Percentiles rank a stretch among this genome's conserved stretches.
These are phyloP conservation scores for Tinamus guttatus DNA, from an alignment of 2,113 vertebrate genomes.

Conservation along the genomic window DNA sequence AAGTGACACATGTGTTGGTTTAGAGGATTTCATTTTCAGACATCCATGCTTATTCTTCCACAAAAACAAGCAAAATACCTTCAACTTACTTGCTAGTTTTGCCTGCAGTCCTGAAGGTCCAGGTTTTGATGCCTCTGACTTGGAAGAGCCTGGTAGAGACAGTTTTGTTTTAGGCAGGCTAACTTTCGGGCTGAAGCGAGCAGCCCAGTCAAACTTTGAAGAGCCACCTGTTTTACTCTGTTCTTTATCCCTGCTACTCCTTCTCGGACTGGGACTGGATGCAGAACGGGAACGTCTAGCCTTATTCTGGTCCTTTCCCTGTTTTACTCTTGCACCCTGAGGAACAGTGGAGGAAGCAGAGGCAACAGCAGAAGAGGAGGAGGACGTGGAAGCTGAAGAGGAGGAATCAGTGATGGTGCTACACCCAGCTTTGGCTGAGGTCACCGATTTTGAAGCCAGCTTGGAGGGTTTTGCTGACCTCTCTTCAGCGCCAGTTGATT, in stretches of 20 bases:
- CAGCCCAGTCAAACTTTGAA: conserved; percentile 99
- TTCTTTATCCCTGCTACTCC: conserved; percentile 97
- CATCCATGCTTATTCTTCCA: background rate
- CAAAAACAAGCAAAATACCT: background rate
- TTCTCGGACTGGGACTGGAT: conserved; percentile 95
- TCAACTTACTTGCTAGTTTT: conserved; percentile 97
- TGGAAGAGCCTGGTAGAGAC: conserved; percentile 97
- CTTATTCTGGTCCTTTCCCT: conserved; percentile 98
- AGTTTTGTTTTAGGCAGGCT: conserved; percentile 99
- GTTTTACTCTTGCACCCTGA: conserved; percentile 95
- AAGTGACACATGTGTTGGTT: background rate
- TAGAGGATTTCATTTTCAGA: background rate
- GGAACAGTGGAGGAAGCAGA: conserved; percentile 89
- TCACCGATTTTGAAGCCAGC: conserved; percentile 99
- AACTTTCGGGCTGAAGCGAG: conserved; percentile 98
- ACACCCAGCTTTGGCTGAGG: conserved; percentile 99
- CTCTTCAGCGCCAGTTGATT: conserved; percentile 93
- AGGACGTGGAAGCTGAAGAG: conserved; percentile 93
- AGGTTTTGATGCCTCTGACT: conserved; percentile 97
- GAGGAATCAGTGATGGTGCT: conserved; percentile 97
- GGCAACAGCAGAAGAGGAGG: conserved; percentile 88
- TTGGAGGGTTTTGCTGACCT: conserved; percentile 98
- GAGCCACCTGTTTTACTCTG: conserved; percentile 92
- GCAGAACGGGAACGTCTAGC: conserved; percentile 95
- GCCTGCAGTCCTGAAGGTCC: conserved; percentile 99